A percentile compares a stretch with the other conserved stretches of the same genome.
Evolutionary conservation across 2,797 vertebrate genomes (phyloP).

Genomic region (Micromesistius poutassou): DNA sequence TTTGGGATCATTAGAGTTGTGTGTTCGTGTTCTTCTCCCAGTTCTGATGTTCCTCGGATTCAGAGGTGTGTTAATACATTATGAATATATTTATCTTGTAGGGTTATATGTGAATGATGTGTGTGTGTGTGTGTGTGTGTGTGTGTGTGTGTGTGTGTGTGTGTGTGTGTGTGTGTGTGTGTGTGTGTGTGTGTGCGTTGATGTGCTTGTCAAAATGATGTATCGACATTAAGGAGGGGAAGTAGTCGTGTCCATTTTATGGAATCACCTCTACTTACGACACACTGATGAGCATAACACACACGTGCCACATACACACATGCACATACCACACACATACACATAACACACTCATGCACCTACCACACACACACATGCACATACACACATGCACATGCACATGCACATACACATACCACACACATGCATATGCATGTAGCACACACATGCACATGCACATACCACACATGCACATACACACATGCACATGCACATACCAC

Average conservation of each 20-base stretch:
- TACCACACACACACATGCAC: neutral
- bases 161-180: too few species aligned
- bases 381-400: conserved; percentile 8
- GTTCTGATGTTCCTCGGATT: too few species aligned
- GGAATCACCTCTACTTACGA: neutral
- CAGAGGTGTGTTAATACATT: too few species aligned
- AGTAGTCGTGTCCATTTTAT: too few species aligned
- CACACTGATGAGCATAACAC: too few species aligned
- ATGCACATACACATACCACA: neutral
- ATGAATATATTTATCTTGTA: too few species aligned
- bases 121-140: neutral
- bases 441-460: neutral
- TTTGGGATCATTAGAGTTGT: too few species aligned
- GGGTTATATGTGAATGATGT: neutral
- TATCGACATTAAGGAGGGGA: too few species aligned
- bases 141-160: neutral
- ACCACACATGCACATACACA: conserved; percentile 7
- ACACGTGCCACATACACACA: conserved; percentile 11
- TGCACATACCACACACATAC: neutral
- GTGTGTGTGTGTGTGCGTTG: too few species aligned
- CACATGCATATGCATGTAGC: too few species aligned
- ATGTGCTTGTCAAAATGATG: neutral
- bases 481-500: neutral
- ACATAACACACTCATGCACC: neutral
- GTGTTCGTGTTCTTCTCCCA: too few species aligned